Evolutionary conservation across 92 coral and sea anemone genomes (phyloP), one percentile per base, ranked within the genome.

Genomic region (Chrysogorgia sp.): DNA sequence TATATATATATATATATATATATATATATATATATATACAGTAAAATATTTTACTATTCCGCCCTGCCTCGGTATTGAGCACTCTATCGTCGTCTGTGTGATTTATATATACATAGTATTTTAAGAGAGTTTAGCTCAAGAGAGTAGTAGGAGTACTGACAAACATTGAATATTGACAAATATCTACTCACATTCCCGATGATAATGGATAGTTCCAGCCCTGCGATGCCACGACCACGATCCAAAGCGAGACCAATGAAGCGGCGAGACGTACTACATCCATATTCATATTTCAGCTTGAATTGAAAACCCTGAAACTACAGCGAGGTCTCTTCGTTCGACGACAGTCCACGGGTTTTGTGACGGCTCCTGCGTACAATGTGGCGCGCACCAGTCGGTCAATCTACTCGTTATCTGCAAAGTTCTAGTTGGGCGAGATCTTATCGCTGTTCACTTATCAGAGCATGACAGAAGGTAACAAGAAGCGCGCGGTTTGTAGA

Each of bases 161-260:
- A 47, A n/a, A 47, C 7, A 6, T 7, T 47, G 10, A 15, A 7
- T 15, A 47, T 47, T 47, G 53, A 28, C 32, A 8, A 59, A 59
- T 28, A 34, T 1, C 65, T 65, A 69, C 76, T 47, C 48, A 69
- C 76, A 69, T 69, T 7, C 26, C 37, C 13, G 76, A 41, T 17
- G 76, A 69, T 17, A 69, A 23, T 35, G 45, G 76, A 58, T 69
- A 69, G 34, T 28, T 49, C 76, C 76, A 69, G 35, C 25, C 7
- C 41, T 49, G 59, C 15, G 76, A 48, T 8, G 40, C 26, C 56
- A 48, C 61, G n/a, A 2, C 15, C 14, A 2, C 15, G 53, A 26
- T 48, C 40, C 9, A 10, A 14, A 13, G 14, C 60, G 20, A 45
- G 4, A 41, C 30, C 60, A 69, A n/a, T 2, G 59, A 45, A 7